Evolutionary conservation across 2,113 vertebrate genomes (phyloP).

Genomic region (Panurus biarmicus): DNA sequence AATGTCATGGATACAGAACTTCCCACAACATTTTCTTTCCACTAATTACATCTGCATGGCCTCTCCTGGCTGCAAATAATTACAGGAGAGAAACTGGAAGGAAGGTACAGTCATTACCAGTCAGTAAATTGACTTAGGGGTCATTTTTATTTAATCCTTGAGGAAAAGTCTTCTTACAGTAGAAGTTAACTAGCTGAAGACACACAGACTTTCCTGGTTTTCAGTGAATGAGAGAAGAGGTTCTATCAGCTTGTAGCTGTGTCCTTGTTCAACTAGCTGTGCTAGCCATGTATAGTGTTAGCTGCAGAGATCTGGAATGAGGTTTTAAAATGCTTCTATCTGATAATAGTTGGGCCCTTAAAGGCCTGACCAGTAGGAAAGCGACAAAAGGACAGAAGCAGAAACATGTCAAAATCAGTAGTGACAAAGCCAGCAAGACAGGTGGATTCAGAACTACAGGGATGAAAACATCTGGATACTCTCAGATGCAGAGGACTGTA

Average conservation of each 20-base stretch:
- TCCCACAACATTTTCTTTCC: neutral
- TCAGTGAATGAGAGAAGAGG: neutral
- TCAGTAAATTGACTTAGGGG: neutral
- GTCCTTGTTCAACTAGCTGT: neutral
- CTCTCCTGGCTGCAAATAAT: neutral
- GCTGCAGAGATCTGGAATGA: neutral
- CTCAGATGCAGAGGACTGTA: neutral
- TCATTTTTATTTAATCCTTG: neutral
- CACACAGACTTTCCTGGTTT: neutral
- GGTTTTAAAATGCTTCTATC: neutral
- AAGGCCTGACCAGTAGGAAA: neutral
- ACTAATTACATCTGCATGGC: neutral
- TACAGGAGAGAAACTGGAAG: neutral
- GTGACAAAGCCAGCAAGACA: neutral
- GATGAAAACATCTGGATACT: neutral
- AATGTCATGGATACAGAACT: neutral
- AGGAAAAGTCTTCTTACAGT: neutral
- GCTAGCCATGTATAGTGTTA: neutral
- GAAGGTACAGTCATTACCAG: neutral
- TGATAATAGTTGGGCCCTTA: neutral
- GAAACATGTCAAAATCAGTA: rapidly evolving
- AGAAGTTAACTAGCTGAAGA: neutral
- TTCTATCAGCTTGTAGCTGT: neutral
- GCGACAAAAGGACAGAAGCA: neutral
- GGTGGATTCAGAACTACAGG: neutral